phyloP scores from a whole-genome alignment of 2,797 vertebrate genomes.

The Anguilla anguilla region DNA sequence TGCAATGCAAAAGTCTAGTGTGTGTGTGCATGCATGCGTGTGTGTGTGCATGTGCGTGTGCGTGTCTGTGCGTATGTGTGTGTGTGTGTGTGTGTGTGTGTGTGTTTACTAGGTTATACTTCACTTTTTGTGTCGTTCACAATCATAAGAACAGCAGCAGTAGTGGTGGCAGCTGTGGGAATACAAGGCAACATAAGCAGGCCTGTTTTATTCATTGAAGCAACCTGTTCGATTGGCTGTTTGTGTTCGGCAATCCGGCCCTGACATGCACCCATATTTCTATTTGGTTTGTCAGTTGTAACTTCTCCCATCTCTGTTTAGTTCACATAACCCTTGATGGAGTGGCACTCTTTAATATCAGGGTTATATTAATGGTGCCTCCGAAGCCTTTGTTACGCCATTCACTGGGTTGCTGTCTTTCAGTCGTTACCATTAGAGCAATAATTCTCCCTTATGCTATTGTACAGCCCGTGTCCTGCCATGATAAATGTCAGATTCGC shows the following conservation, averaged over 20 bases:
- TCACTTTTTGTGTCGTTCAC: not conserved
- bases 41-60: conserved; percentile 3
- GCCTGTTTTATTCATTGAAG: not conserved
- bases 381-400: conserved; percentile 47
- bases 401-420: conserved; percentile 49
- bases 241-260: not conserved
- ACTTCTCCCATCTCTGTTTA: conserved; percentile 36
- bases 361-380: conserved; percentile 48
- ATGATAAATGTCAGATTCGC: conserved; percentile 50
- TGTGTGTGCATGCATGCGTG: not conserved
- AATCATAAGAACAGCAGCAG: not conserved
- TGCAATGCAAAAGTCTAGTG: not conserved
- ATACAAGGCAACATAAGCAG: not conserved
- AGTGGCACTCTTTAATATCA: conserved; percentile 31
- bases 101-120: not conserved
- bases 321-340: conserved; percentile 48
- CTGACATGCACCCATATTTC: not conserved
- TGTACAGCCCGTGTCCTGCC: conserved; percentile 42
- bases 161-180: not conserved
- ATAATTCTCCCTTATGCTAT: conserved; percentile 47
- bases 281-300: conserved; percentile 26
- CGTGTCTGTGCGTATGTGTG: not conserved
- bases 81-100: conserved; percentile 25
- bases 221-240: conserved; percentile 8
- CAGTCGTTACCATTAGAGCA: conserved; percentile 47